Percentiles rank a stretch among this genome's conserved stretches.
Evolutionary conservation across 2,797 vertebrate species (phyloP).

Genomic region (Cryptoprocta ferox): DNA sequence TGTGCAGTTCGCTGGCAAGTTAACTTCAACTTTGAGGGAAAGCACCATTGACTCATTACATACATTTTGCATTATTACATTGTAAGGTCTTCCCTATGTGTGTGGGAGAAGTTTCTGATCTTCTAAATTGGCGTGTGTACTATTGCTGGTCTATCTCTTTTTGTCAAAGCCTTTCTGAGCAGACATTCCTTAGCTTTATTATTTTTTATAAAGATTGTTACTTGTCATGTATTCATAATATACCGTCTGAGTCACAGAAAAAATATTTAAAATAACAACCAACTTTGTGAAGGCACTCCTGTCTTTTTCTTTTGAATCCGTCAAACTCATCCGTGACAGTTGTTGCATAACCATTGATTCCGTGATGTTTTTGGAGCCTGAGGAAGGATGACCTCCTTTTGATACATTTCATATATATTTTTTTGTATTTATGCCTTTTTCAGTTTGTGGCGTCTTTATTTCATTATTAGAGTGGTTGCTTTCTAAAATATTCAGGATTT

Average conservation of each 20-base stretch:
- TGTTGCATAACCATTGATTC: neutral
- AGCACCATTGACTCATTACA: conserved; percentile 79
- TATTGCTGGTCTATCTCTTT: neutral
- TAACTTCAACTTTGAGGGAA: conserved; percentile 59
- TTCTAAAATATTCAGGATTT: conserved; percentile 40
- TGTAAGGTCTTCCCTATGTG: conserved; percentile 79
- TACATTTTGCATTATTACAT: conserved; percentile 60
- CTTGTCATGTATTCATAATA: neutral
- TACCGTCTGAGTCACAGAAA: neutral
- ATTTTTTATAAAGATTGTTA: neutral
- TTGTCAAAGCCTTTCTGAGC: conserved; percentile 31
- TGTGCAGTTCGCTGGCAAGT: conserved; percentile 45
- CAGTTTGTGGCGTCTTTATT: conserved; percentile 30
- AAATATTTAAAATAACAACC: neutral
- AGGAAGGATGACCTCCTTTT: neutral
- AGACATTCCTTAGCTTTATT: conserved; percentile 41
- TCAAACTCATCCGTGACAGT: neutral
- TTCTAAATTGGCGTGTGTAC: conserved; percentile 56
- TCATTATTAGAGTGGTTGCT: conserved; percentile 35
- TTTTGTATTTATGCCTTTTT: neutral
- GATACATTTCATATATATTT: neutral
- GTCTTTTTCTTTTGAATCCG: neutral
- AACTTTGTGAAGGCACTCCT: neutral
- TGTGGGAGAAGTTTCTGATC: conserved; percentile 85
- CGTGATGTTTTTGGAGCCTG: neutral